Percentiles rank a stretch among this genome's conserved stretches.
These are phyloP conservation scores for Fistularia commersonii DNA, from an alignment of 2,797 vertebrate genomes.

Conservation along the genomic window DNA sequence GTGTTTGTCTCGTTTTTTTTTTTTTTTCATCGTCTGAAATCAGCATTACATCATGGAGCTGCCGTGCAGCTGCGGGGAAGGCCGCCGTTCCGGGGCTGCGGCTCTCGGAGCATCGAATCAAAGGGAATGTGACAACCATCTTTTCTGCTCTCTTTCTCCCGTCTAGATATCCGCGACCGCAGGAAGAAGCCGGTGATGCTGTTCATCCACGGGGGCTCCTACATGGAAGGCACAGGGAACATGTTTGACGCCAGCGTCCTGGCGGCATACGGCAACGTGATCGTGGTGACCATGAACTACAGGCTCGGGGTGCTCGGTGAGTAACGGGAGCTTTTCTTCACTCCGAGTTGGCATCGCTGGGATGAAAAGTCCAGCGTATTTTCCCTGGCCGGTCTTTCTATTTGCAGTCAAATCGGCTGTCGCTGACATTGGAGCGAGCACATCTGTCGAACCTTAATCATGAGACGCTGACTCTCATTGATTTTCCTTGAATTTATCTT, in stretches of 20 bases:
- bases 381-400: no score
- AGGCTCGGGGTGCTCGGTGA: slow-evolving; percentile 91
- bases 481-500: slow-evolving; percentile 34
- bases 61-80: slow-evolving; percentile 33
- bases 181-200: slow-evolving; percentile 95
- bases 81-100: no score
- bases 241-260: slow-evolving; percentile 95
- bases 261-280: slow-evolving; percentile 92
- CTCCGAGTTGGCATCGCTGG: no score
- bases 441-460: slow-evolving; percentile 42
- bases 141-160: slow-evolving; percentile 28
- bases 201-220: slow-evolving; percentile 94
- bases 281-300: slow-evolving; percentile 95
- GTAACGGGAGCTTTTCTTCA: no score
- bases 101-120: slow-evolving; percentile 44
- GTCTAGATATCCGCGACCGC: slow-evolving; percentile 87
- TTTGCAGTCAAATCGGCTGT: slow-evolving; percentile 38
- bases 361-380: no score
- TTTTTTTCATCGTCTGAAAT: slow-evolving; percentile 33
- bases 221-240: slow-evolving; percentile 95
- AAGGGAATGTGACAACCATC: slow-evolving; percentile 30
- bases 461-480: slow-evolving; percentile 27
- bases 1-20: slow-evolving; percentile 18
- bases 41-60: slow-evolving; percentile 30
- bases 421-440: slow-evolving; percentile 41